phyloP scores from a whole-genome alignment of 2,888 invertebrate species.

The Dasysyrphus tricinctus region DNA sequence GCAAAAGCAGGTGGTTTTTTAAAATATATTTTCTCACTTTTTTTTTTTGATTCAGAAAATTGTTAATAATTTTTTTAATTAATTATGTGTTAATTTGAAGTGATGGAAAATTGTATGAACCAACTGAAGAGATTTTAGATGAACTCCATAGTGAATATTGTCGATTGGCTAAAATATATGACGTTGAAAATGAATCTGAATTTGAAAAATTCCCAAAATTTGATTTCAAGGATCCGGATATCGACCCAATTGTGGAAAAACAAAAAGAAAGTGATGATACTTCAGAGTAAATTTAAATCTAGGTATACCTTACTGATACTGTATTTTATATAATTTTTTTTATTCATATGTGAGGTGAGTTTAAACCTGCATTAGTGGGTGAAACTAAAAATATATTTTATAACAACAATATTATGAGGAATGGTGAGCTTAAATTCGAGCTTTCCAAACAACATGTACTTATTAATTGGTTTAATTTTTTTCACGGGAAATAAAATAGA shows the following conservation, averaged over 20 bases:
- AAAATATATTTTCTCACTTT: background rate
- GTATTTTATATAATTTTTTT: background rate
- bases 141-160: constrained; percentile 13
- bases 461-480: no score
- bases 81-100: background rate
- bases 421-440: no score
- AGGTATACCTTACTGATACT: background rate
- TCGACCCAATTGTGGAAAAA: constrained; percentile 3
- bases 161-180: constrained; percentile 12
- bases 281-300: background rate
- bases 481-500: no score
- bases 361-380: no score
- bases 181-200: constrained; percentile 14
- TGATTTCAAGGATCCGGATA: constrained; percentile 1
- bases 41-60: background rate
- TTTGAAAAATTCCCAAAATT: constrained; percentile 22
- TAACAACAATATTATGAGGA: no score
- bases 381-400: no score
- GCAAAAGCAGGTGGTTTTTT: constrained; percentile 14
- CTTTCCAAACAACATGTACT: no score
- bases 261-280: background rate
- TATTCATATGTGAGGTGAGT: no score
- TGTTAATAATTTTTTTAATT: background rate
- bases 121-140: constrained; percentile 16
- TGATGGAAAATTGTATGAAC: constrained; percentile 37